phyloP scores from a whole-genome alignment of 2,888 invertebrate genomes.

The Blastobasis adustella region DNA sequence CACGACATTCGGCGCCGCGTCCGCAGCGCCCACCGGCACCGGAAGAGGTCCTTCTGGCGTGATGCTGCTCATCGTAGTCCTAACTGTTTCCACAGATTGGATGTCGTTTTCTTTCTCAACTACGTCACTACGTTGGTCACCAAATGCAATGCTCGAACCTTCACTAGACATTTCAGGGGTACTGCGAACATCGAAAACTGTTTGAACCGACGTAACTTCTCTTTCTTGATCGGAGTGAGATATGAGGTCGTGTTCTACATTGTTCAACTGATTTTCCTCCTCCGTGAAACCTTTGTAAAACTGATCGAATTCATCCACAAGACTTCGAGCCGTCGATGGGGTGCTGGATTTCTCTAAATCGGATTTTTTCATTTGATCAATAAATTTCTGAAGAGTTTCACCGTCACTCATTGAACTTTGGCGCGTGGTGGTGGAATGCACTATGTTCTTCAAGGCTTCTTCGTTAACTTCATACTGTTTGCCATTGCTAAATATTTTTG shows the following conservation, averaged over 20 bases:
- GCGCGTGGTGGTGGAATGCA: constrained; percentile 40
- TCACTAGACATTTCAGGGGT: constrained; percentile 13
- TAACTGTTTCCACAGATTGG: not conserved
- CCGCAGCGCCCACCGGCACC: constrained; percentile 44
- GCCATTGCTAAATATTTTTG: constrained; percentile 56
- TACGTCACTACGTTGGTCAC: not conserved
- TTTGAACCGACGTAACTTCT: too few species aligned
- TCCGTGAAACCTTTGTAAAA: constrained; percentile 49
- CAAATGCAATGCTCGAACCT: too few species aligned
- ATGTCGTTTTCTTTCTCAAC: not conserved
- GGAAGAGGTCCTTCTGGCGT: constrained; percentile 45
- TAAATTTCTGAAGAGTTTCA: constrained; percentile 39
- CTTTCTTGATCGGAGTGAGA: too few species aligned
- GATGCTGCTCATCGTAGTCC: constrained; percentile 4
- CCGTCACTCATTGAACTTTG: constrained; percentile 27
- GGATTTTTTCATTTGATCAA: constrained; percentile 44
- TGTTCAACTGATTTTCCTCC: constrained; percentile 22
- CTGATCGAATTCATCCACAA: constrained; percentile 60
- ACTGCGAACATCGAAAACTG: constrained; percentile 1
- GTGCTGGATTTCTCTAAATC: constrained; percentile 42
- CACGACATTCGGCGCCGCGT: not conserved
- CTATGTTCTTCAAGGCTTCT: constrained; percentile 53
- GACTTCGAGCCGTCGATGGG: constrained; percentile 59
- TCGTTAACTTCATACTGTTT: constrained; percentile 66
- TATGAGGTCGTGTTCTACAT: too few species aligned